Percentiles rank a stretch among this genome's conserved stretches.
These are phyloP conservation scores for Metopia argyrocephala DNA, from an alignment of 2,888 invertebrate genomes.

Conservation along the genomic window DNA sequence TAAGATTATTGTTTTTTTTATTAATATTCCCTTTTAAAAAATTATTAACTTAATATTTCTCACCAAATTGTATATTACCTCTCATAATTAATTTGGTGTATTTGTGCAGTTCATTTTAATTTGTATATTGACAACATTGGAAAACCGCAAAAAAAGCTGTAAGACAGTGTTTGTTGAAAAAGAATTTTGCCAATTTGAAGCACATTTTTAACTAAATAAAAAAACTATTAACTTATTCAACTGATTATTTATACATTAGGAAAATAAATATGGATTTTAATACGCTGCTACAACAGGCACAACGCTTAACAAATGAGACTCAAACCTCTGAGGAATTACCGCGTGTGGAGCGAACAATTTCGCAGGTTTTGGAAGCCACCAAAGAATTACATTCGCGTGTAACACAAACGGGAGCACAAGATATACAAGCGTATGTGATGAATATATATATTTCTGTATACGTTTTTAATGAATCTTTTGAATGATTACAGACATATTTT, in stretches of 20 bases:
- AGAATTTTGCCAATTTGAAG: constrained; percentile 12
- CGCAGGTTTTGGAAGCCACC: constrained; percentile 94
- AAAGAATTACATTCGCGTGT: constrained; percentile 92
- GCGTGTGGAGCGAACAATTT: constrained; percentile 91
- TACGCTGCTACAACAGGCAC: constrained; percentile 93
- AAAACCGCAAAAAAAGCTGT: constrained; percentile 50
- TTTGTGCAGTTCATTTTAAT: too few relatives aligned
- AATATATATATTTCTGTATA: background rate
- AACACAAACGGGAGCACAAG: constrained; percentile 89
- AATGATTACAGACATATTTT: constrained; percentile 86
- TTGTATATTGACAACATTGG: constrained; percentile 8
- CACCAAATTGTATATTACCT: too few relatives aligned
- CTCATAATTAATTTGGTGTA: too few relatives aligned
- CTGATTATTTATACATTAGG: background rate
- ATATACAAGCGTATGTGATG: constrained; percentile 89
- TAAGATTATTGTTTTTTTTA: too few relatives aligned
- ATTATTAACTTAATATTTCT: too few relatives aligned
- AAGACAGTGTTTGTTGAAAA: constrained; percentile 14
- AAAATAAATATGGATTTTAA: constrained; percentile 85
- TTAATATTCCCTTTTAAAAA: too few relatives aligned
- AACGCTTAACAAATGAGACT: constrained; percentile 93
- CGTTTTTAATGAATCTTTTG: background rate
- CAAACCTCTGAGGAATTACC: constrained; percentile 91
- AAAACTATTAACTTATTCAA: constrained; percentile 17
- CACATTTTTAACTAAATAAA: background rate